A percentile compares a stretch with the other conserved stretches of the same genome.
Conservation (phyloP, 2,888 invertebrate species). For the Dyspetes luteomarginatus region DNA sequence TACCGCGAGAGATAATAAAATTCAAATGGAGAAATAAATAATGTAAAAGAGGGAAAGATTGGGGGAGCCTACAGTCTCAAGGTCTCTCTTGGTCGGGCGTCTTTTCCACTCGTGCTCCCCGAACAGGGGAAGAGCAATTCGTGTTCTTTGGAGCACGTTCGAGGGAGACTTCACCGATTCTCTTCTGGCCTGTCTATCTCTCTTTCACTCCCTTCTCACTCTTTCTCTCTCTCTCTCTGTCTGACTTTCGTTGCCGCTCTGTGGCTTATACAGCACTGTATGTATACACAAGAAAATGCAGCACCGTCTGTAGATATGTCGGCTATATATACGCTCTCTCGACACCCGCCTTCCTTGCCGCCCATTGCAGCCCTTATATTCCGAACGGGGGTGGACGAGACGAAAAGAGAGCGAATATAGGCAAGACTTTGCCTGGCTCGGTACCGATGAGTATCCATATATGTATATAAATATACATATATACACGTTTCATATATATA, state of each 20-base stretch:
- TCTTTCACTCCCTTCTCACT: constrained; percentile 43
- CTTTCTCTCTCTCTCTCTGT: constrained; percentile 21
- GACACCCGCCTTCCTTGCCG: constrained; percentile 75
- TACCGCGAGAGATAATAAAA: constrained; percentile 80
- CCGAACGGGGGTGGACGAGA: constrained; percentile 67
- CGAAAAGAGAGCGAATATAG: constrained; percentile 55
- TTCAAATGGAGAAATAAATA: constrained; percentile 79
- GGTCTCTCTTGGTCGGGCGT: constrained; percentile 59
- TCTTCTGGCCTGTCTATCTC: constrained; percentile 69
- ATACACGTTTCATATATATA: not conserved
- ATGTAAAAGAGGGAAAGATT: constrained; percentile 63
- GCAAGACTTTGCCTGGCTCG: constrained; percentile 44
- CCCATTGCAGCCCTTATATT: constrained; percentile 81
- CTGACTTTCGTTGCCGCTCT: constrained; percentile 46
- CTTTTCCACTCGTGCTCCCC: constrained; percentile 52
- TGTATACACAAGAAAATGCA: constrained; percentile 63
- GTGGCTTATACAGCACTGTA: constrained; percentile 45
- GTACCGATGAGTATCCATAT: constrained; percentile 5
- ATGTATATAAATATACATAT: constrained; percentile 25
- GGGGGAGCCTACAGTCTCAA: constrained; percentile 61
- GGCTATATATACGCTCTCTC: constrained; percentile 69
- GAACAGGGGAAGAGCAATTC: constrained; percentile 50
- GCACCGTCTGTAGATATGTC: constrained; percentile 15
- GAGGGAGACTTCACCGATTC: constrained; percentile 72
- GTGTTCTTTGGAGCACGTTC: constrained; percentile 46